Evolutionary conservation across 2,888 invertebrate genomes (phyloP).

Genomic region (Zhuqinia jingwanae): DNA sequence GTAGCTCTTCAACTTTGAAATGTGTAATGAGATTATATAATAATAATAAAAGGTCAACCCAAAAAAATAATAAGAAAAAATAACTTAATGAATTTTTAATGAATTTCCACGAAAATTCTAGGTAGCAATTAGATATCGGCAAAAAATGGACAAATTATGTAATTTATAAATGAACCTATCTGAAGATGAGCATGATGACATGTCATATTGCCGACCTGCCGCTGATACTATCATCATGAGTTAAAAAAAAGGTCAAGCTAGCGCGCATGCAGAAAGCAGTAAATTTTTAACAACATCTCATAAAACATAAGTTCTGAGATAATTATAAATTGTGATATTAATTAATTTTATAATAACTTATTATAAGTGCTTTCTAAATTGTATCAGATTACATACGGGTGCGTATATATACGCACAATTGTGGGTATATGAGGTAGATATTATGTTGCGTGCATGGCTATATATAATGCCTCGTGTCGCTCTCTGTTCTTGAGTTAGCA

Average conservation of each 20-base stretch:
- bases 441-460: background rate
- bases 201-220: background rate
- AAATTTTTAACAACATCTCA: background rate
- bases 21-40: no score
- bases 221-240: background rate
- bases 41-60: background rate
- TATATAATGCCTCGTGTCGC: conserved; percentile 59
- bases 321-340: background rate
- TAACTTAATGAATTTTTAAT: conserved; percentile 51
- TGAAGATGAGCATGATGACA: conserved; percentile 6
- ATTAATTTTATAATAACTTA: background rate
- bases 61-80: no score
- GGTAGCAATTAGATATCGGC: background rate
- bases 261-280: conserved; percentile 16
- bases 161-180: background rate
- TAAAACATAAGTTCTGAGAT: no score
- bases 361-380: background rate
- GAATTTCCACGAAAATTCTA: conserved; percentile 26
- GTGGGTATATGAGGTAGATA: no score
- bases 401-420: no score
- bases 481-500: conserved; percentile 52
- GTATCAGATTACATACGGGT: background rate
- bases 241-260: conserved; percentile 36
- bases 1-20: no score
- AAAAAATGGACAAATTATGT: conserved; percentile 14